These are phyloP conservation scores for Theristus sp. DNA, from an alignment of 2,888 invertebrate species.

Conservation along the genomic window DNA sequence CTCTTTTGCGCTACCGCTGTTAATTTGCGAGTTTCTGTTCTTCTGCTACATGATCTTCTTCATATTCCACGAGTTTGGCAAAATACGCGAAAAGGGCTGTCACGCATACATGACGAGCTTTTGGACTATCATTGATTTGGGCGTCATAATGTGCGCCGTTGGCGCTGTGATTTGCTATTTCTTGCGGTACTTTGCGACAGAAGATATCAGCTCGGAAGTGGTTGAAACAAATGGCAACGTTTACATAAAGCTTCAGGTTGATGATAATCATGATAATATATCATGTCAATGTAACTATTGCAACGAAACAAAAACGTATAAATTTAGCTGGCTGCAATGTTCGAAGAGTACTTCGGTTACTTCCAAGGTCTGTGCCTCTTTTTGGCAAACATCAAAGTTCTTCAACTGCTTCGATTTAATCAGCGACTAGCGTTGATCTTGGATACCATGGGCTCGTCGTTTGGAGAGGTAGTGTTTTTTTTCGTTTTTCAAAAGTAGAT, in stretches of 20 bases:
- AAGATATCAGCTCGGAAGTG: conserved; percentile 29
- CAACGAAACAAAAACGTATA: neutral
- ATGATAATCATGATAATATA: too few relatives aligned
- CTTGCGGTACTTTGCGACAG: conserved; percentile 28
- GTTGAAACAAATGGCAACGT: conserved; percentile 27
- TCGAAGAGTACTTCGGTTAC: neutral
- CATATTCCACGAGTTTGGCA: neutral
- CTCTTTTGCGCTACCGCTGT: conserved; percentile 20
- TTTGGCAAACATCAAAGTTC: conserved; percentile 35
- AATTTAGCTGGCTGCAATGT: neutral
- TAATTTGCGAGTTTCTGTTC: conserved; percentile 31
- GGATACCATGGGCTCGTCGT: conserved; percentile 24
- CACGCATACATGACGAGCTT: conserved; percentile 30
- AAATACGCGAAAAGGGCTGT: neutral
- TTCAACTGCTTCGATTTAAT: conserved; percentile 36
- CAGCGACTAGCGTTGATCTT: conserved; percentile 33
- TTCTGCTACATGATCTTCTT: conserved; percentile 32
- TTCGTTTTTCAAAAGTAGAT: too few relatives aligned
- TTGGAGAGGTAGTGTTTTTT: neutral
- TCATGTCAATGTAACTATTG: neutral
- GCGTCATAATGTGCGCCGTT: conserved; percentile 30
- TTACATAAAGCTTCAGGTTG: conserved; percentile 20
- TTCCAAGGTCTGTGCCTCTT: conserved; percentile 35
- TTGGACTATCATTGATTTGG: conserved; percentile 34
- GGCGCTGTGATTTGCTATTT: conserved; percentile 32